A percentile compares a stretch with the other conserved stretches of the same genome.
Conservation (phyloP, 2,888 invertebrate genomes). For the Sinodicranocentrus sp. region DNA sequence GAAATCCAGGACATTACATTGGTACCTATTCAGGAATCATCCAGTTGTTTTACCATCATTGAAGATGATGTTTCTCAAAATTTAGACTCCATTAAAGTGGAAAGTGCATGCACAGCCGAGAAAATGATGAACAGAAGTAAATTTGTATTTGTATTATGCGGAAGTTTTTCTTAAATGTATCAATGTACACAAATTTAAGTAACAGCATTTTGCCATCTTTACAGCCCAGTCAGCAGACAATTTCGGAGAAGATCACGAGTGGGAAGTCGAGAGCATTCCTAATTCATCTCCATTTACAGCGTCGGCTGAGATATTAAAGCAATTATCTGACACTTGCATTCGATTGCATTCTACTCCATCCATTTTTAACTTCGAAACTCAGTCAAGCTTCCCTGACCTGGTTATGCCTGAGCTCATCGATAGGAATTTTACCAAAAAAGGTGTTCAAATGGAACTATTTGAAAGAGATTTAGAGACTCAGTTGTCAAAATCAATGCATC, state of each 20-base stretch:
- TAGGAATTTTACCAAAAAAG: too few species aligned
- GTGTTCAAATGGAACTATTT: too few species aligned
- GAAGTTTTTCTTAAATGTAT: too few species aligned
- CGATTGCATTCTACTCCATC: constrained; percentile 22
- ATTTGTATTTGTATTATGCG: neutral
- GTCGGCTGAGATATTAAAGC: too few species aligned
- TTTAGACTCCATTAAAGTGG: neutral
- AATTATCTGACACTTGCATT: constrained; percentile 23
- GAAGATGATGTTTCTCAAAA: neutral
- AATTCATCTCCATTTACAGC: constrained; percentile 6
- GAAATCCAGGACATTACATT: constrained; percentile 33
- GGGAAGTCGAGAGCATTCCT: constrained; percentile 32
- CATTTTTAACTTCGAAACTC: constrained; percentile 3
- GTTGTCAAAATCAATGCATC: too few species aligned
- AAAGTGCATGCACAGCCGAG: too few species aligned
- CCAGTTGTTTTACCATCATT: neutral
- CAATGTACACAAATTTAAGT: too few species aligned
- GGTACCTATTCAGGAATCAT: constrained; percentile 30
- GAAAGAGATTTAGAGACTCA: too few species aligned
- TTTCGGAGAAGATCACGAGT: neutral
- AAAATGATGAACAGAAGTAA: too few species aligned
- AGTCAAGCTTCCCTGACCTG: neutral
- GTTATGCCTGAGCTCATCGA: neutral
- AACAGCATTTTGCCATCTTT: too few species aligned
- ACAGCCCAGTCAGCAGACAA: too few species aligned